Conservation (phyloP, 2,797 vertebrate genomes). For the Tachyglossus aculeatus region DNA sequence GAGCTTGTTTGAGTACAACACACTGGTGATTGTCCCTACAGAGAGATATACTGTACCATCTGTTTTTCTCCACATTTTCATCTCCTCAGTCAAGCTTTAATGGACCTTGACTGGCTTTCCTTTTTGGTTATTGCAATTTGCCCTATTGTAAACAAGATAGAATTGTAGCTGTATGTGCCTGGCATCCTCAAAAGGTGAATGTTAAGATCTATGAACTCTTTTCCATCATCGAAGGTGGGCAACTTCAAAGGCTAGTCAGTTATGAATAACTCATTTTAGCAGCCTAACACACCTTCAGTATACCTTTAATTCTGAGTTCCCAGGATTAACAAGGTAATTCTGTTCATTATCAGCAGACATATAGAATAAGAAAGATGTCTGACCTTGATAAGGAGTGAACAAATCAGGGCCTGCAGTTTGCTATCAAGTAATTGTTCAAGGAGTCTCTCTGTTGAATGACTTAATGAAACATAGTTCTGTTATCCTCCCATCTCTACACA, state of each 20-base stretch:
- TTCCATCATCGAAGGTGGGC: too few species aligned
- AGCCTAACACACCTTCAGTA: too few species aligned
- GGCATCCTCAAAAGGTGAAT: too few species aligned
- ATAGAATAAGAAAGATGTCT: neutral
- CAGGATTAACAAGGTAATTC: neutral
- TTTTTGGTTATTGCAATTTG: neutral
- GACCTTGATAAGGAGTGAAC: neutral
- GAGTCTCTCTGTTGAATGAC: neutral
- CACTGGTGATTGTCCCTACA: neutral
- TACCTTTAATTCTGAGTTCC: rapidly evolving
- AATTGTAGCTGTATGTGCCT: too few species aligned
- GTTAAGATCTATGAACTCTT: too few species aligned
- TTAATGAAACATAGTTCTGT: rapidly evolving
- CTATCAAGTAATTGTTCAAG: neutral
- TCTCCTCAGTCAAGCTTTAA: neutral
- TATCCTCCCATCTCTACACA: neutral
- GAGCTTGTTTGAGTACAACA: neutral
- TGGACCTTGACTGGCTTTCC: neutral
- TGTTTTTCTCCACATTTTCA: neutral
- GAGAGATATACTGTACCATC: neutral
- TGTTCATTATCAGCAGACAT: rapidly evolving
- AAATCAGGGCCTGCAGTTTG: rapidly evolving
- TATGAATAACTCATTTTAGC: too few species aligned
- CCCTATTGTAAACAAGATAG: neutral
- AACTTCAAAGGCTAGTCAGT: too few species aligned